Base-by-base conservation (phyloP, 1,140 invertebrate species). In the Rhyzopertha dominica region DNA sequence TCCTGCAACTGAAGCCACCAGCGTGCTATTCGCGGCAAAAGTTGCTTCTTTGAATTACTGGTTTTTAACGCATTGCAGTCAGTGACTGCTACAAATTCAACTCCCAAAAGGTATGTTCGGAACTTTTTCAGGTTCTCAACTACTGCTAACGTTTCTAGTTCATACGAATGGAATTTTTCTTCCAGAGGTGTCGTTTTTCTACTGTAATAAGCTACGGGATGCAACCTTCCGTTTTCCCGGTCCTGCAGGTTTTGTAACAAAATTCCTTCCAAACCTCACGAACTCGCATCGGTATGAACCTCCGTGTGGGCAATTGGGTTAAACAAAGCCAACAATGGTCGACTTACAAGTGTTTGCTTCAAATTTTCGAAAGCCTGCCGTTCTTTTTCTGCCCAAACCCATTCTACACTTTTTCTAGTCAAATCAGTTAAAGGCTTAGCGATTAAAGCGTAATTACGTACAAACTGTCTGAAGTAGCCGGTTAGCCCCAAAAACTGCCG, bases 131-230 rank as follows among this genome's bases (percentile, higher is more conserved):
- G 38, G 1, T 57, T 26, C 19, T 44, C 42, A n/a, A 66, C 59
- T 0, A 69, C 58, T 1, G 62, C 65, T 2, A 71, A 22, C 0
- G 59, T 63, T 22, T 70, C 62, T 0, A 66, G 24, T 25, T 68
- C 64, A 32, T 65, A 67, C 0, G 58, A 63, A 50, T 67, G 60
- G 52, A 67, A 63, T 29, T 51, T 47, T 9, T 31, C 3, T 48
- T 63, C 54, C 17, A 36, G 47, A 3, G 37, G 26, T 5, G 52
- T 51, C n/a, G 64, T 67, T 25, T 47, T 53, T 14, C 49, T 29
- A 29, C 51, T 65, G 26, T 50, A 65, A 40, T 2, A 66, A 17
- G 18, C 63, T 58, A 37, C 62, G 63, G 1, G 59, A 13, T 47
- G 28, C n/a, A 47, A 16, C 49, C 56, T 23, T 26, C 43, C 7